These are phyloP conservation scores for Machaerirhynchus nigripectus DNA, from an alignment of 2,113 vertebrate species.

Conservation along the genomic window DNA sequence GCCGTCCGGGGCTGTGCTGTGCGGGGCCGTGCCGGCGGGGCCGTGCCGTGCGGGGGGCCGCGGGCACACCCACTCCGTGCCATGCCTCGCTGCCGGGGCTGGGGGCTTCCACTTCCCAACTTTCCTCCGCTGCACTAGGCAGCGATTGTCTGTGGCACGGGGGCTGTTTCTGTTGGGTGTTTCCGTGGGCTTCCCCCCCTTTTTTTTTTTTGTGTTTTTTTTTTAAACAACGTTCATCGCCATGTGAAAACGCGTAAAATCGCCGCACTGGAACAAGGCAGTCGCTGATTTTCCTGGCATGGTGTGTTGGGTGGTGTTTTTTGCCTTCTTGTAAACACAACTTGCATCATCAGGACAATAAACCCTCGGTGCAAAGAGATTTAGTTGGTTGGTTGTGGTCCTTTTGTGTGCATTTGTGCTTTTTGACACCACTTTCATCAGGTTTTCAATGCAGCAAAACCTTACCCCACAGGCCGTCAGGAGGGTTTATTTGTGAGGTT, in stretches of 20 bases:
- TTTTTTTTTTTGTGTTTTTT: background rate
- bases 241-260: background rate
- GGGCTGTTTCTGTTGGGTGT: background rate
- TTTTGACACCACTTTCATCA: slow-evolving; percentile 13
- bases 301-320: background rate
- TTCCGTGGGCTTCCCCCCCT: background rate
- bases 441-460: slow-evolving; percentile 30
- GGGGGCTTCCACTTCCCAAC: background rate
- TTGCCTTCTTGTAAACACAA: background rate
- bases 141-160: background rate
- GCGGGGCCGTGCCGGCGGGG: no score
- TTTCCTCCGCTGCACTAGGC: background rate
- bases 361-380: background rate
- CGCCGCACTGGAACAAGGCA: background rate
- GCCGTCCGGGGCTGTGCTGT: no score
- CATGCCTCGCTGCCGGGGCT: background rate
- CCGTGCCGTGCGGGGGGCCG: background rate
- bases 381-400: background rate
- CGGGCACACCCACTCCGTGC: slow-evolving; percentile 43
- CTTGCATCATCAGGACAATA: slow-evolving; percentile 20
- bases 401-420: background rate
- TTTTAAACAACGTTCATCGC: background rate
- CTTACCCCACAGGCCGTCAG: background rate
- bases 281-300: background rate
- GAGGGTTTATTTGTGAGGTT: slow-evolving; percentile 18